Base-by-base conservation (phyloP, 1,140 invertebrate species). In the Panagrolaimus sp. region DNA sequence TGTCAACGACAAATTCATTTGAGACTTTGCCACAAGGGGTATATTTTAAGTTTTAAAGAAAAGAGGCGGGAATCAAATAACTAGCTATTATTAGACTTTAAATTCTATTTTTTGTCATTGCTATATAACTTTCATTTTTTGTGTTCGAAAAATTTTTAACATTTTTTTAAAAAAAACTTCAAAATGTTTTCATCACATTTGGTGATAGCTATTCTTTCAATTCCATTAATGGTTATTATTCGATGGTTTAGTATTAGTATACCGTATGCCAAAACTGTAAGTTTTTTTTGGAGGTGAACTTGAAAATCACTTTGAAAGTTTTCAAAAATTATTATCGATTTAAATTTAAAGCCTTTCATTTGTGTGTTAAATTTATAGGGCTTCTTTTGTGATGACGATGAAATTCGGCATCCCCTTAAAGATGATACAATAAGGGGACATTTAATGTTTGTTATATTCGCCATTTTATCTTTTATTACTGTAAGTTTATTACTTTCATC, bases 381-480 rank as follows among this genome's bases (percentile, higher is more conserved):
- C n/a, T 76, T 78, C 72, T 76, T 76, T 53, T 76, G 74, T 64
- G 70, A 78, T 42, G 74, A 76, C 27, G 70, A 76, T 46, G 78
- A 83, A 45, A 80, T 80, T 57, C 71, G 78, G 0, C 70, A 71
- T 48, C 78, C 78, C 0, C 44, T 78, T 51, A 20, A 67, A 25
- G 61, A 48, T 9, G 65, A 70, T 44, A 80, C 78, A 16, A 67
- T 80, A 23, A 47, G 48, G 5, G 43, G 65, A 31, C n/a, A 71
- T 14, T 43, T 63, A 13, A 83, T 80, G 78, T 61, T 64, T 27
- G 9, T 76, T 13, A 27, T 76, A 4, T 75, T 79, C 44, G 38
- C 43, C n/a, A 57, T 78, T 43, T 63, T 72, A 20, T 65, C 68
- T 23, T 16, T 74, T n/a, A 47, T 81, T 14, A 43, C 79, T 48